Evolutionary conservation across 2,113 vertebrate species (phyloP).

Genomic region (Microtus pennsylvanicus): DNA sequence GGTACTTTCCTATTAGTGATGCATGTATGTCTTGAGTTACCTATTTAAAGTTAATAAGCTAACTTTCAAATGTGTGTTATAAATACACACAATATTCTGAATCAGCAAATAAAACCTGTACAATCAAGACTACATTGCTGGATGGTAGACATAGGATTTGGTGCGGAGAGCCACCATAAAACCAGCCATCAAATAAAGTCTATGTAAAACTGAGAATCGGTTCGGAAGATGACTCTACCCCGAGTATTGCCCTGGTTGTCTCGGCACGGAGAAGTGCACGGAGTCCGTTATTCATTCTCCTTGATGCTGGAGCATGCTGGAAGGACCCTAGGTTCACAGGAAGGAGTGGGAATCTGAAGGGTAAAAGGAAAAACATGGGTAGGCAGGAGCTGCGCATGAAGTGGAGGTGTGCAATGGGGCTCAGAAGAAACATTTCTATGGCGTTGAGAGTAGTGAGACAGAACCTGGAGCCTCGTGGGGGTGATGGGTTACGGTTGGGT

Average conservation of each 20-base stretch:
- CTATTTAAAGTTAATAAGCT: neutral
- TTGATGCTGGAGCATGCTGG: neutral
- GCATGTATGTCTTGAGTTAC: neutral
- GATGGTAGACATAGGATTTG: neutral
- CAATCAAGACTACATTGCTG: neutral
- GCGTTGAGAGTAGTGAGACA: neutral
- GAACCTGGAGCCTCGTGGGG: neutral
- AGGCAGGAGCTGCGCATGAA: neutral
- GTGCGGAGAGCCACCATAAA: neutral
- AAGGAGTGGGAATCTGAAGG: neutral
- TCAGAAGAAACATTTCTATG: neutral
- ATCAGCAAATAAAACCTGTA: neutral
- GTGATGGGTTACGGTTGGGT: neutral
- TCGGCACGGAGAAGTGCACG: neutral
- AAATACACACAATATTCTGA: neutral
- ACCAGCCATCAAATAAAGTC: neutral
- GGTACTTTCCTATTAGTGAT: neutral
- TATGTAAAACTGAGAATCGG: neutral
- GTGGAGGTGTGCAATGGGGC: neutral
- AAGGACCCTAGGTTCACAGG: neutral
- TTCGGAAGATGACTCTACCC: neutral
- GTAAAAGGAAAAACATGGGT: neutral
- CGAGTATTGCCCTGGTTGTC: neutral
- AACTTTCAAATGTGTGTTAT: neutral
- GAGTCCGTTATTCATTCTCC: neutral